phyloP scores from a whole-genome alignment of 2,113 vertebrate genomes.

The Chaetura pelagica region DNA sequence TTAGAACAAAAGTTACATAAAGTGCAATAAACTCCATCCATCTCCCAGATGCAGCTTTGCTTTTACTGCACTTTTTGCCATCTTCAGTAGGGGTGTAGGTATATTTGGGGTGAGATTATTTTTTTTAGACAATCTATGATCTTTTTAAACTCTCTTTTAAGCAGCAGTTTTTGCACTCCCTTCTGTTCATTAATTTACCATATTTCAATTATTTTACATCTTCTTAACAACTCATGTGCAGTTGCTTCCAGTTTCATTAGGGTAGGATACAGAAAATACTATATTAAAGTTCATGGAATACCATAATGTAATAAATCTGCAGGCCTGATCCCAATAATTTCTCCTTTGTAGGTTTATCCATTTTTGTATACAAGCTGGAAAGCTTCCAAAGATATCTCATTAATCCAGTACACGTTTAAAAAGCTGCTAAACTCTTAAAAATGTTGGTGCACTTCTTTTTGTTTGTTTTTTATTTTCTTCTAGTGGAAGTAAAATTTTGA shows the following conservation, averaged over 20 bases:
- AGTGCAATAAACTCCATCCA: neutral
- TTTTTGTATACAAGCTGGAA: neutral
- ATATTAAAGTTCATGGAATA: neutral
- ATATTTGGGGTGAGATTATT: neutral
- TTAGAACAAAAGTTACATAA: constrained; percentile 8
- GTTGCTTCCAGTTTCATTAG: neutral
- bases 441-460: neutral
- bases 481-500: neutral
- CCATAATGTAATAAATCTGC: neutral
- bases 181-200: neutral
- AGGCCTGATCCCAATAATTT: neutral
- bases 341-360: neutral
- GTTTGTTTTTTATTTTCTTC: neutral
- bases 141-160: neutral
- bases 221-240: accelerated
- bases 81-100: neutral
- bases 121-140: neutral
- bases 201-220: neutral
- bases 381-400: neutral
- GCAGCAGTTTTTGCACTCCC: neutral
- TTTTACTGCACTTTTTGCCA: neutral
- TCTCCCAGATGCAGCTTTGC: neutral
- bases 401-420: accelerated
- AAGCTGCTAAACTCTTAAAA: neutral
- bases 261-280: neutral